Base-by-base conservation (phyloP, 2,113 vertebrate genomes). In the Pseudorhombus dupliciocellatus region DNA sequence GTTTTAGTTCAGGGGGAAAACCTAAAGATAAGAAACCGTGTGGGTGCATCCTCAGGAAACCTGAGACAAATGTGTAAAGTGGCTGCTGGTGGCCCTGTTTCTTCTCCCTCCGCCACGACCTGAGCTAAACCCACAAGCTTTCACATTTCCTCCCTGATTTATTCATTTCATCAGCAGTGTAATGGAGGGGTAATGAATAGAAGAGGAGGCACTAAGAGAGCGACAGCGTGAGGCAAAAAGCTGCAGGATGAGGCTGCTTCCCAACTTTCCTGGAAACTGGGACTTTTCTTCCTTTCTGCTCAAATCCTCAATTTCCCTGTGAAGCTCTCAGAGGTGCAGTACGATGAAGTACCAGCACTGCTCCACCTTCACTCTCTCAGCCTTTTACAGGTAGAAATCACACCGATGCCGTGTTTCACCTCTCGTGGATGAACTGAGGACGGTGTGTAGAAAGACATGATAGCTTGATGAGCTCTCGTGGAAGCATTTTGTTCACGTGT, bases 81-180 rank as follows among this genome's bases (percentile, higher is more conserved):
- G 37, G 26, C 22, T 44, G 24, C 57, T 6, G 9, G 31, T 51
- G 30, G 16, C 42, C 7, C 42, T 40, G 22, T 73, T 78, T 52
- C 21, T 64, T 69, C 48, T 20, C 10, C 31, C 31, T 1, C 4
- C 25, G 42, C 18, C 26, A 51, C 20, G 8, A n/a, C 37, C 66
- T 52, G 20, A 66, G 28, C 22, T 44, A 55, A 87, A 75, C 55
- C 66, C 69, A 77, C 56, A 68, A 80, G 70, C 46, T 21, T 78
- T 34, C 56, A 54, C 51, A 56, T 81, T 68, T 63, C 28, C 5
- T 3, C 59, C 55, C 25, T 56, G 54, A 73, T 79, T 87, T 74
- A 67, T 67, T 75, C 60, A 77, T 77, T 78, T 77, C 52, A 63
- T 65, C 67, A 65, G 37, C 57, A 28, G 25, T n/a, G 16, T 57